Conservation (phyloP, 2,113 vertebrate genomes). For the Tylochromis polylepis region DNA sequence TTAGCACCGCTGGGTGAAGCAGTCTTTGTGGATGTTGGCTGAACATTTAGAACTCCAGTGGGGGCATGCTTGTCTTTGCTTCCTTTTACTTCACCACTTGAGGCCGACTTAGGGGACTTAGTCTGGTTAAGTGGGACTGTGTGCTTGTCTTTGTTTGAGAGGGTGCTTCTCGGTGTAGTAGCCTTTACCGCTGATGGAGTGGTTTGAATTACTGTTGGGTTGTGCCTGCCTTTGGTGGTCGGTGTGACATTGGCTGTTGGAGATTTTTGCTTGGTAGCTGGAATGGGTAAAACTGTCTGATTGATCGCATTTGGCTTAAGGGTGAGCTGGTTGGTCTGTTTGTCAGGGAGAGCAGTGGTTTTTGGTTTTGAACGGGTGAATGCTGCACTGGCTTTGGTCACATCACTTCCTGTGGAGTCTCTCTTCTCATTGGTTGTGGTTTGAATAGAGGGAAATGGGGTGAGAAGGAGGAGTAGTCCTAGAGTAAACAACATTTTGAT, state of each 20-base stretch:
- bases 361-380: conserved; percentile 61
- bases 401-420: conserved; percentile 49
- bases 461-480: conserved; percentile 67
- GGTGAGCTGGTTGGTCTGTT: conserved; percentile 33
- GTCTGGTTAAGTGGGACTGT: conserved; percentile 38
- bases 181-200: conserved; percentile 19
- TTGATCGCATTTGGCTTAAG: conserved; percentile 53
- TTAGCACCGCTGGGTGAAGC: not conserved
- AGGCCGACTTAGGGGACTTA: conserved; percentile 4
- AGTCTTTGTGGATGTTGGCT: conserved; percentile 6
- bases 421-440: conserved; percentile 60
- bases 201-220: conserved; percentile 32
- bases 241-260: not conserved
- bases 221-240: conserved; percentile 32
- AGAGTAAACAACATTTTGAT: conserved; percentile 71
- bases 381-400: conserved; percentile 40
- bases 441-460: conserved; percentile 66
- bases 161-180: not conserved
- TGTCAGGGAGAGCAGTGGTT: conserved; percentile 39
- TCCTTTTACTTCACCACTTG: conserved; percentile 12
- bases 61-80: conserved; percentile 22
- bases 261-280: conserved; percentile 20
- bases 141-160: conserved; percentile 40
- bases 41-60: conserved; percentile 8
- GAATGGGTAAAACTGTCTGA: conserved; percentile 34